Percentiles rank a stretch among this genome's conserved stretches.
Conservation (phyloP, 2,113 vertebrate genomes). For the Corythaeola cristata region DNA sequence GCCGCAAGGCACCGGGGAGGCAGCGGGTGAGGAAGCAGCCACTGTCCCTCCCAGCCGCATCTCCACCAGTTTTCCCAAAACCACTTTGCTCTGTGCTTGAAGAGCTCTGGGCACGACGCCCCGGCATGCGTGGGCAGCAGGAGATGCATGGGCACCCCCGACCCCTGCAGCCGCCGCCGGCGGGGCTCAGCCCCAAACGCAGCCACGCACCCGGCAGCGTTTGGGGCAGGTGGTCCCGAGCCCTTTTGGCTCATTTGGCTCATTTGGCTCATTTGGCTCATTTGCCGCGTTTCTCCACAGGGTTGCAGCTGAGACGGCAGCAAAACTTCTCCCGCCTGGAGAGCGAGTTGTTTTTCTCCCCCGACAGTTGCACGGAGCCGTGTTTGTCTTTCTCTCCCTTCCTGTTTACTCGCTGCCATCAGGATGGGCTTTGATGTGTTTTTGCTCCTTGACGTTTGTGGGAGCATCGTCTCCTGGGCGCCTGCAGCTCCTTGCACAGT, state of each 20-base stretch:
- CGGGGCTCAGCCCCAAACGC: background rate
- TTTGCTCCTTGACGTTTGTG: background rate
- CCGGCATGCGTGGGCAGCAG: rapidly evolving
- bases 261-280: slow-evolving; percentile 12
- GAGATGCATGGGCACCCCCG: rapidly evolving
- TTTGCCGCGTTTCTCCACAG: background rate
- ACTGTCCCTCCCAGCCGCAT: rapidly evolving
- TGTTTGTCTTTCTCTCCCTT: slow-evolving; percentile 63
- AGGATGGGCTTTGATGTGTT: slow-evolving; percentile 62
- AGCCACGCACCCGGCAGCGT: background rate
- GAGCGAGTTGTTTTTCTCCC: slow-evolving; percentile 25
- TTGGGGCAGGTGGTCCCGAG: background rate
- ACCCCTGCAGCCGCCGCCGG: rapidly evolving
- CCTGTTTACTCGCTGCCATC: slow-evolving; percentile 64
- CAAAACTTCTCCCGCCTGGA: slow-evolving; percentile 1
- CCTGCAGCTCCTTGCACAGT: background rate
- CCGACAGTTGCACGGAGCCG: background rate
- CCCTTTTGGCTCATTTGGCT: background rate
- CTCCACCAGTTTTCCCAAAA: background rate
- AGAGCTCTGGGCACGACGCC: background rate
- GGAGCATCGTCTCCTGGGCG: background rate
- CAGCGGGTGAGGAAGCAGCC: background rate
- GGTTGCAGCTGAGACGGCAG: background rate
- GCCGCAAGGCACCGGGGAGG: rapidly evolving
- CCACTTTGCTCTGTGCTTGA: background rate